Base-by-base conservation (phyloP, 2,888 invertebrate genomes). In the Rhaphigaster nebulosa region DNA sequence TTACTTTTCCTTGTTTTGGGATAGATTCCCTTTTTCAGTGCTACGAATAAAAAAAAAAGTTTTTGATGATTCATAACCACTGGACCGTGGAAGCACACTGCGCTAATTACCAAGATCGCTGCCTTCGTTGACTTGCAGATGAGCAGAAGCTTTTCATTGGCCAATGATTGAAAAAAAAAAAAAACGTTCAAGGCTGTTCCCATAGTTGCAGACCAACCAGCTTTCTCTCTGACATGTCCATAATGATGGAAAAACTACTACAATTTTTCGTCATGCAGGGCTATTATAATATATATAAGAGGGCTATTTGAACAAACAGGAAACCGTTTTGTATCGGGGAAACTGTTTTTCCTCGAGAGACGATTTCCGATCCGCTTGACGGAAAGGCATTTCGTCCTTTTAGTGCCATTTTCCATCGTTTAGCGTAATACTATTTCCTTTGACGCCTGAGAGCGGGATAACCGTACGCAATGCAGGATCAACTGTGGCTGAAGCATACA, bases 1-100 rank as follows among this genome's bases (percentile, higher is more conserved):
- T 18, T 38, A 38, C 29, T 76, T 76, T 38, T 76, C 70, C 70
- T 76, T 20, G 20, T 76, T 76, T 20, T 76, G 20, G 38, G 8
- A 20, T 38, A 3, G 34, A 20, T 76, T 76, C n/a, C 70, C 70
- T 76, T 38, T 76, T 38, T 38, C 0, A 8, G 5, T 8, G 12
- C 23, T 18, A 15, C 29, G n/a, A 65, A 29, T 23, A 76, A 76
- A 20, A 34, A 76, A 38, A 29, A 76, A 65, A 20, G 8, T 38
- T 34, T 5, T 76, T 34, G 70, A 38, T 76, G 70, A 76, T 10
- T 76, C 70, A 76, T 76, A 76, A 38, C 23, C 70, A 76, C 34
- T 23, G 20, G 70, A 76, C 38, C 70, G 34, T 76, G 70, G 70
- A 76, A 76, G 70, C 38, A 76, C 70, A 76, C 34, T 76, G 70